Base-by-base conservation (phyloP, 2,113 vertebrate species). In the Hipposideros armiger region DNA sequence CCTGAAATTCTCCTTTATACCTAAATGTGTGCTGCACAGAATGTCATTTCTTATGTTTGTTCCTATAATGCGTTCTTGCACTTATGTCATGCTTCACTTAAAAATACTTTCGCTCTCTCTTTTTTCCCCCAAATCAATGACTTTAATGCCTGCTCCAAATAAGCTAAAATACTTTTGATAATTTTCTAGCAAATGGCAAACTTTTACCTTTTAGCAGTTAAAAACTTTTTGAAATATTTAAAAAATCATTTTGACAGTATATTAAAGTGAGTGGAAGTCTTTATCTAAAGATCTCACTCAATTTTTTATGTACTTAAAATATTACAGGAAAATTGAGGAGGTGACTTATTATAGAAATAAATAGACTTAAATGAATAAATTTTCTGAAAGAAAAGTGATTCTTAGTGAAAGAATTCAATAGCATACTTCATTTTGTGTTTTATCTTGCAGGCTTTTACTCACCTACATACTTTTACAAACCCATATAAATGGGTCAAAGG, bases 151-250 rank as follows among this genome's bases (percentile, higher is more conserved):
- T 97, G 11, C 87, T 96, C 69, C 77, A 98, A 97, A 97, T 97
- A 97, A 90, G 36, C 87, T 95, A 90, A 96, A 97, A 97, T 85
- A 94, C 28, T 97, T 98, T 96, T 96, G 93, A 96, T 97, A 94
- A 94, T 98, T 98, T 98, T 96, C 93, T 96, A 97, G 92, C 11
- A 98, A 98, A 97, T 94, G 88, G 62, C 91, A 98, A 98, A 98
- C 95, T 98, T 98, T 97, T 95, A 45, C 95, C 83, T 98, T 97
- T 97, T 97, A 98, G 91, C 86, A 91, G 87, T 95, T 97, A 96
- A 97, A 97, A 98, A 96, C 92, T 94, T 97, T 84, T 94, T 97
- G 91, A 97, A 98, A 96, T 91, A 97, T 98, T 98, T 95, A 96
- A 97, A 50, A 98, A 98, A 98, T 97, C 93, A 92, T 91, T 97